Conservation (phyloP, 1,140 invertebrate species). For the Trypoxylus dichotomus region DNA sequence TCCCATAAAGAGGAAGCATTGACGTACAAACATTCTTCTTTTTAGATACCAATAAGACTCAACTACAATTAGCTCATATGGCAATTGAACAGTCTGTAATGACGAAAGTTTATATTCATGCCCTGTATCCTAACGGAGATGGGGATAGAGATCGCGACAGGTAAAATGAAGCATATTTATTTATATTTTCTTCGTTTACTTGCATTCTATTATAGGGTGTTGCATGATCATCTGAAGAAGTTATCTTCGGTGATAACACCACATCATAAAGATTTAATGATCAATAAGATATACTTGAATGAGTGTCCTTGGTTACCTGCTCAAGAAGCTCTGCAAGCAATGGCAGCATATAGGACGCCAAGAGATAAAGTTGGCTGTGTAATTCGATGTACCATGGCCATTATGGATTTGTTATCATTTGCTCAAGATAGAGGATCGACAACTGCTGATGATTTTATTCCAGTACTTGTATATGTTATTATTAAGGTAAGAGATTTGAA, state of each 20-base stretch:
- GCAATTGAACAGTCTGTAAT: slow-evolving; percentile 83
- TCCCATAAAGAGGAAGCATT: background rate
- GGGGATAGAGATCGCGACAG: slow-evolving; percentile 91
- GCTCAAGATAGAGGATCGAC: slow-evolving; percentile 79
- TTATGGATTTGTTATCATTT: slow-evolving; percentile 90
- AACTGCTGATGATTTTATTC: slow-evolving; percentile 95
- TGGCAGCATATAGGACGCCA: slow-evolving; percentile 93
- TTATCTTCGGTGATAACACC: slow-evolving; percentile 79
- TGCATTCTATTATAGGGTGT: slow-evolving; percentile 60
- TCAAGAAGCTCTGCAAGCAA: slow-evolving; percentile 87
- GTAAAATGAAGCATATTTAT: slow-evolving; percentile 52
- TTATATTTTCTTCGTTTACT: slow-evolving; percentile 26
- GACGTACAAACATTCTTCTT: slow-evolving; percentile 32
- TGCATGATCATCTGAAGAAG: slow-evolving; percentile 87
- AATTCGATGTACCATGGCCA: slow-evolving; percentile 84
- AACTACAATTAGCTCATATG: slow-evolving; percentile 69
- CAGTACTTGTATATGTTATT: slow-evolving; percentile 94
- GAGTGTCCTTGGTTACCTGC: slow-evolving; percentile 98
- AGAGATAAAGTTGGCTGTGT: slow-evolving; percentile 89
- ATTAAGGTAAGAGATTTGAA: slow-evolving; percentile 74
- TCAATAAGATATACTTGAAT: slow-evolving; percentile 79
- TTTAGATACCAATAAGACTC: slow-evolving; percentile 65
- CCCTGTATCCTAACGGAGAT: slow-evolving; percentile 96
- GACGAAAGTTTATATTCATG: slow-evolving; percentile 87
- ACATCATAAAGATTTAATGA: slow-evolving; percentile 79